A percentile compares a stretch with the other conserved stretches of the same genome.
These are phyloP conservation scores for Micropoecilia bifurca DNA, from an alignment of 2,797 vertebrate species.

Conservation along the genomic window DNA sequence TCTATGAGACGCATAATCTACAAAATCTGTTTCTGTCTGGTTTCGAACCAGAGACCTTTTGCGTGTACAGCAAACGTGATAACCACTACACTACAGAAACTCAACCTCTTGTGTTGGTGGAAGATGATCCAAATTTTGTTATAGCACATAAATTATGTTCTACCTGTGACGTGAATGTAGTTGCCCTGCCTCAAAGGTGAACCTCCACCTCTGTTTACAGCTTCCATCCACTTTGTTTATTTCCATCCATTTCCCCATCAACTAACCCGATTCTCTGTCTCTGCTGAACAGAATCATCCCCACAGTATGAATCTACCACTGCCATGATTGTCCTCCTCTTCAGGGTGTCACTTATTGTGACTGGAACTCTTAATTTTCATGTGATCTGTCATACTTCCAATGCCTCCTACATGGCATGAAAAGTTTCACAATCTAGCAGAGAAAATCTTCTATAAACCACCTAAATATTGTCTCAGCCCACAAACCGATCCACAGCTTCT, in stretches of 20 bases:
- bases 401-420: neutral
- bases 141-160: no score
- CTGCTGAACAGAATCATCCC: neutral
- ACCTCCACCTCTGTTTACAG: neutral
- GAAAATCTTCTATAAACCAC: neutral
- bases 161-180: neutral
- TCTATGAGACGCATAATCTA: no score
- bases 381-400: neutral
- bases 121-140: no score
- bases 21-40: no score
- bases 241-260: neutral
- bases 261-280: neutral
- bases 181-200: neutral
- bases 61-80: no score
- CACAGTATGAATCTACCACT: neutral
- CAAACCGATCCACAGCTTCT: neutral
- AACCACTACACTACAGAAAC: no score
- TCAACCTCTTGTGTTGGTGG: no score
- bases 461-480: neutral
- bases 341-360: neutral
- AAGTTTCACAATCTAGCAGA: neutral
- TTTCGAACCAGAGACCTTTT: no score
- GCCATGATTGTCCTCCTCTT: neutral
- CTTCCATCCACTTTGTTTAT: neutral
- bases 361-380: neutral